A percentile compares a stretch with the other conserved stretches of the same genome.
Evolutionary conservation across 2,113 vertebrate species (phyloP).

Genomic region (Ptilorrhoa leucosticta): DNA sequence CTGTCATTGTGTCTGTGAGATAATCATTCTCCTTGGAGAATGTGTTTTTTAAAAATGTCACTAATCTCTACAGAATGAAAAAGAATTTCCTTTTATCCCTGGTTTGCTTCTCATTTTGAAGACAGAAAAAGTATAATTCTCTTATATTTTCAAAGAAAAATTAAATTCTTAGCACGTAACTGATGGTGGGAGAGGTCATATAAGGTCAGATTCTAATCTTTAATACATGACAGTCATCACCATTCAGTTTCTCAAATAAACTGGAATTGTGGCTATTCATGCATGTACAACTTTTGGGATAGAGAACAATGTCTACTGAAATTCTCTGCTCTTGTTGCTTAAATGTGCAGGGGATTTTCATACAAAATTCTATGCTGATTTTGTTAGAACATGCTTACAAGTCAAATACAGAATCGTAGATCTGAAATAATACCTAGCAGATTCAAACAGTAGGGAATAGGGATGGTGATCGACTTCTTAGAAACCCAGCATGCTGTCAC

Average conservation of each 20-base stretch:
- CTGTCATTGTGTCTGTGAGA: background rate
- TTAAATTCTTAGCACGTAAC: background rate
- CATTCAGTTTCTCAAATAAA: slow-evolving; percentile 25
- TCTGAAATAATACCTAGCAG: background rate
- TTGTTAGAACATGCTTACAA: background rate
- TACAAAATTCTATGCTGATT: background rate
- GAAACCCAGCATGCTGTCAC: background rate
- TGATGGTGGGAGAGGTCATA: background rate
- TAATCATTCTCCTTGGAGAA: background rate
- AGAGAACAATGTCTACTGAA: background rate
- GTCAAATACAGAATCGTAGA: background rate
- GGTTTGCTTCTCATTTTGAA: background rate
- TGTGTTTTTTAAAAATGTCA: background rate
- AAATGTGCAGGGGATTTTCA: background rate
- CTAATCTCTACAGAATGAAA: background rate
- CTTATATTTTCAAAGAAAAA: background rate
- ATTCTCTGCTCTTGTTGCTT: background rate
- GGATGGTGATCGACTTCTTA: background rate
- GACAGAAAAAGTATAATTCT: background rate
- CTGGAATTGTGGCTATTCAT: background rate
- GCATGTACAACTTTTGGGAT: background rate
- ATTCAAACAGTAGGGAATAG: background rate
- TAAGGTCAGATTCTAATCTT: background rate
- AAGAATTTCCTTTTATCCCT: background rate
- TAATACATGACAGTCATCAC: background rate